Base-by-base conservation (phyloP, 2,113 vertebrate species). In the Hippocampus abdominalis region DNA sequence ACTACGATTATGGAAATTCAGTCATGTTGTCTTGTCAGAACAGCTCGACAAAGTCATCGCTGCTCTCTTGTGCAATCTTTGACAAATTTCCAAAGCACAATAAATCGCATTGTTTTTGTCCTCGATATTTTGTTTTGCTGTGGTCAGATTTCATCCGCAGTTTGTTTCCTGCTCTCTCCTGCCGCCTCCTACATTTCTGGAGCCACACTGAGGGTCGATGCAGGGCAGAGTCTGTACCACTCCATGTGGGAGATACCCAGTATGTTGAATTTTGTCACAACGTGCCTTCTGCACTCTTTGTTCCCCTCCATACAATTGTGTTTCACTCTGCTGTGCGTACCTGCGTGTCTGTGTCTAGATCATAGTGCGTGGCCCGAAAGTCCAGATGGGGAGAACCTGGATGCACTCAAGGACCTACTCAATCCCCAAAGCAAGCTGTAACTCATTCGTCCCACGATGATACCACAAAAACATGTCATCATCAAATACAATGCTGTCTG, bases 141-240 rank as follows among this genome's bases (percentile, higher is more conserved):
- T 72, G 4, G 36, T 75, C 81, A 98, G 96, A 75, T 99, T 49
- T 96, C 96, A 3, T 81, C 95, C 7, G 65, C 91, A 1, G 95
- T 98, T 7, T 98, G 95, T 83, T 99, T 98, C 86, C 87, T 99
- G 64, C 92, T 99, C 0, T 99, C 96, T 74, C 95, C 95, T 20
- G 94, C 88, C 39, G 94, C 96, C 40, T 95, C 95, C 53, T 98
- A 85, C 79, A 91, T 98, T 82, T 95, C 94, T 4, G 95, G 96
- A 42, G 94, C 94, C 79, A 90, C 94, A 1, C 49, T 98, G 68
- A 87, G 74, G 0, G 92, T 97, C 21, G 96, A 98, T 29, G 96
- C 94, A 0, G 97, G 93, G 40, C 92, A 93, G 49, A 93, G 93
- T 74, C 84, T 98, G 32, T 95, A 94, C 11, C 20, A 29, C 2